Evolutionary conservation across 2,888 invertebrate species (phyloP).

Genomic region (Ischnura elegans): DNA sequence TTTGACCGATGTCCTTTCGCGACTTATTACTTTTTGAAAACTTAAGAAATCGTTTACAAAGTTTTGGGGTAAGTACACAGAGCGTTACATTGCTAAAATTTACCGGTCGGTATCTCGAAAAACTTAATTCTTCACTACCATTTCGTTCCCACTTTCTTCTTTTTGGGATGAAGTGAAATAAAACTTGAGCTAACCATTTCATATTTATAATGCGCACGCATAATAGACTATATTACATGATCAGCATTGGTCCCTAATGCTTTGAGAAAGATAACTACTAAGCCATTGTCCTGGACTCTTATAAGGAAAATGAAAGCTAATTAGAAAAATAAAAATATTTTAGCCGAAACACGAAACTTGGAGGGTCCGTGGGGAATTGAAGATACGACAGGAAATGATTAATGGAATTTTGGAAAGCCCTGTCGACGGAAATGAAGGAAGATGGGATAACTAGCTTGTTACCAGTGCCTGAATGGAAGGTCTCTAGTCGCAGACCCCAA

Average conservation of each 20-base stretch:
- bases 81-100: no score
- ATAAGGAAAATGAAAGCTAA: background rate
- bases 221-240: no score
- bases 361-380: background rate
- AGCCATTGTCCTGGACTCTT: background rate
- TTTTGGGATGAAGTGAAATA: background rate
- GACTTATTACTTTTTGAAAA: no score
- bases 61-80: no score
- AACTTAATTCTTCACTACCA: no score
- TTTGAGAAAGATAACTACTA: background rate
- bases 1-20: no score
- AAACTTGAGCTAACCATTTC: background rate
- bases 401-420: background rate
- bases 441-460: background rate
- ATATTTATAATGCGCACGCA: no score
- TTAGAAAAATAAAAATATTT: background rate
- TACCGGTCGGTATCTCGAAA: no score
- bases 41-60: no score
- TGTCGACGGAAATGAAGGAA: background rate
- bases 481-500: background rate
- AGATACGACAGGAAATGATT: background rate
- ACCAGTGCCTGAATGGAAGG: background rate
- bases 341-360: background rate
- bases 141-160: background rate
- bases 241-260: no score